phyloP scores from a whole-genome alignment of 2,888 invertebrate species.

The Julus scandinavius region DNA sequence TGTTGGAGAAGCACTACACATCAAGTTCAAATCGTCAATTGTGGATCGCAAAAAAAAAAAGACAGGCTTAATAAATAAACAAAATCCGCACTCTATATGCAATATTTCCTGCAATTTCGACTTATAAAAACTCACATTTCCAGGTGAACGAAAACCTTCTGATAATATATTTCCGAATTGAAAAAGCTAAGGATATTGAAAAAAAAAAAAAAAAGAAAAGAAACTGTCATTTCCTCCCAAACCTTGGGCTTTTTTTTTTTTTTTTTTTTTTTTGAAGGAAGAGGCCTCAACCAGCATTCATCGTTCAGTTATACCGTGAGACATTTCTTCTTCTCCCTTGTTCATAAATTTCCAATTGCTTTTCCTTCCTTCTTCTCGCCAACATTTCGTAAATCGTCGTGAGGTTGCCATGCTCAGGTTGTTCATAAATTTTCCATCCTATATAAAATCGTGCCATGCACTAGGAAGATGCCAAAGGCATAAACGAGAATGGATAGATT shows the following conservation, averaged over 20 bases:
- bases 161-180: constrained; percentile 23
- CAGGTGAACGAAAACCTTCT: constrained; percentile 12
- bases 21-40: neutral
- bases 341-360: constrained; percentile 33
- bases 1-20: neutral
- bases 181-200: constrained; percentile 8
- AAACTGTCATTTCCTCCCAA: neutral
- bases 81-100: neutral
- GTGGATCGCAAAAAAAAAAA: neutral
- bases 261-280: neutral
- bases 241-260: neutral
- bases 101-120: constrained; percentile 4
- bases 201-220: neutral
- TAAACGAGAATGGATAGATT: constrained; percentile 27
- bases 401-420: constrained; percentile 33
- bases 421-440: constrained; percentile 26
- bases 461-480: constrained; percentile 22
- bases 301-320: constrained; percentile 15
- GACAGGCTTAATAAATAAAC: constrained; percentile 12
- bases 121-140: constrained; percentile 33
- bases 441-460: constrained; percentile 25
- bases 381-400: constrained; percentile 33
- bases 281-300: constrained; percentile 20
- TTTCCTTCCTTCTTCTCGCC: constrained; percentile 26
- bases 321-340: constrained; percentile 33